These are phyloP conservation scores for Microctonus hyperodae DNA, from an alignment of 2,888 invertebrate genomes.

Conservation along the genomic window DNA sequence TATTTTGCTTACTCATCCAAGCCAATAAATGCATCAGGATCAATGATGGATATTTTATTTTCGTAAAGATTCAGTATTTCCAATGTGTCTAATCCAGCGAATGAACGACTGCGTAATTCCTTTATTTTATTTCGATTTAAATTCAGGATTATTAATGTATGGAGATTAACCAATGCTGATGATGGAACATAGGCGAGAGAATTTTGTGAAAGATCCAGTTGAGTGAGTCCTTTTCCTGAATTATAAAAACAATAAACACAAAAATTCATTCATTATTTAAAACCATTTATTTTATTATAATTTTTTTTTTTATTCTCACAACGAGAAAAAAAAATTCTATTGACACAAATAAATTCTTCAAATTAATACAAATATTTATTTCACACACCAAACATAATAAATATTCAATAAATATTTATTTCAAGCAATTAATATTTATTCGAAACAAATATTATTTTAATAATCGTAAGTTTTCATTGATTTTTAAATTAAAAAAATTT, in stretches of 20 bases:
- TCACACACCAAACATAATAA: slow-evolving; percentile 1
- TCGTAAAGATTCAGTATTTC: slow-evolving; percentile 89
- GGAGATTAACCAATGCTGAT: slow-evolving; percentile 79
- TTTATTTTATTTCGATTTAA: slow-evolving; percentile 88
- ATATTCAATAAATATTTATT: too few relatives aligned
- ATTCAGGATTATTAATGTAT: slow-evolving; percentile 85
- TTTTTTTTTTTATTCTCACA: too few relatives aligned
- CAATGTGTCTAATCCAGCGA: slow-evolving; percentile 85
- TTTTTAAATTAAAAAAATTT: too few relatives aligned
- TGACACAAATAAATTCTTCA: slow-evolving; percentile 12
- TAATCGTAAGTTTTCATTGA: too few relatives aligned
- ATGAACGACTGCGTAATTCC: slow-evolving; percentile 80
- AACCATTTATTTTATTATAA: too few relatives aligned
- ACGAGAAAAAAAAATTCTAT: not conserved
- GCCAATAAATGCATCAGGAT: slow-evolving; percentile 84
- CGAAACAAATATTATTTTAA: not conserved
- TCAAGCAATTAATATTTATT: too few relatives aligned
- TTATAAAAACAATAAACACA: not conserved
- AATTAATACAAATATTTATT: not conserved
- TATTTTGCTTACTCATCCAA: slow-evolving; percentile 79
- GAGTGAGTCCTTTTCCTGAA: slow-evolving; percentile 84
- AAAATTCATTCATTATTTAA: not conserved
- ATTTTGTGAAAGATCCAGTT: slow-evolving; percentile 89
- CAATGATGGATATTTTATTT: slow-evolving; percentile 81
- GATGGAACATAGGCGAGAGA: slow-evolving; percentile 82